Percentiles rank a stretch among this genome's conserved stretches.
These are phyloP conservation scores for Clamator glandarius DNA, from an alignment of 2,797 vertebrate genomes.

Conservation along the genomic window DNA sequence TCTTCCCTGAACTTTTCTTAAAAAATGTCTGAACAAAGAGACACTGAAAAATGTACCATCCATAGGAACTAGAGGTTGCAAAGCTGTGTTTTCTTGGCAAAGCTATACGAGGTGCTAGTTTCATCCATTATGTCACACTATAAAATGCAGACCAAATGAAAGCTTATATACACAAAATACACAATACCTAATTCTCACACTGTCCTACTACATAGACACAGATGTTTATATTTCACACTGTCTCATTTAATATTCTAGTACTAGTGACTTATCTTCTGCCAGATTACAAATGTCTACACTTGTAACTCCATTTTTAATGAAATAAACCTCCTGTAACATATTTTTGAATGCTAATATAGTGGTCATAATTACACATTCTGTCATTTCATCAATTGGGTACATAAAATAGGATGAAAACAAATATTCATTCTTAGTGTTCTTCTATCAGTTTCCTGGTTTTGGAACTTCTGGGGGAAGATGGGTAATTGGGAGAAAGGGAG, in stretches of 20 bases:
- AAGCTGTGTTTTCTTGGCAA: neutral
- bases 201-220: neutral
- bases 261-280: neutral
- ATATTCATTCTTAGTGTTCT: neutral
- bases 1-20: neutral
- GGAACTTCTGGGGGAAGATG: neutral
- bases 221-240: neutral
- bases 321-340: neutral
- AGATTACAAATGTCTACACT: neutral
- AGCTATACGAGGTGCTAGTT: neutral
- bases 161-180: neutral
- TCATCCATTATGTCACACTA: neutral
- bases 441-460: neutral
- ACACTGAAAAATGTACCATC: neutral
- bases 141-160: neutral
- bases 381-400: neutral
- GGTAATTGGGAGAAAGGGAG: conserved; percentile 1
- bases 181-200: neutral
- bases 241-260: neutral
- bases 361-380: neutral
- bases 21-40: neutral
- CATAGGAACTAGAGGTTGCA: neutral
- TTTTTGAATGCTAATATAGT: neutral
- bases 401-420: neutral
- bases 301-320: neutral